Base-by-base conservation (phyloP, 1,140 invertebrate species). In the Sinonovacula constricta region DNA sequence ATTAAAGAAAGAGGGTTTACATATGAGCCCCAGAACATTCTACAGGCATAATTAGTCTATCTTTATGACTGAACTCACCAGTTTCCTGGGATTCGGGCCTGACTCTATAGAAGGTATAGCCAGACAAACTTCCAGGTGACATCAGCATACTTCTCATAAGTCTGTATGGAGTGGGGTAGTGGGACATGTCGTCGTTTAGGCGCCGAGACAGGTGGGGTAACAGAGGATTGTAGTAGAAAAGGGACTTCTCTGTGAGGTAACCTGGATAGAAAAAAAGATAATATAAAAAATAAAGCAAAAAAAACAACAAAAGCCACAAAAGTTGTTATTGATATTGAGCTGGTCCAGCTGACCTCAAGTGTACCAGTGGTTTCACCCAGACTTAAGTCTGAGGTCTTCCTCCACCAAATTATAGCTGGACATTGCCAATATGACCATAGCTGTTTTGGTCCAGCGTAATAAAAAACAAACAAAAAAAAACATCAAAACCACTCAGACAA, bases 101-200 rank as follows among this genome's bases (percentile, higher is more conserved):
- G 0, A 81, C 81, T 30, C 88, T 81, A 78, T 88, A 89, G 80
- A 91, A 91, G 2, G 87, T 87, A 81, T 89, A 91, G 18, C 89
- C 89, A 24, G 86, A 88, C 45, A 91, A 63, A 66, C 85, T 84
- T n/a, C 88, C 88, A 30, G 89, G 87, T 7, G 87, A 86, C 63
- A 87, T 82, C 36, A 91, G 74, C 90, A 90, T 90, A 56, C 86
- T 89, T 31, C 85, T 78, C 84, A 91, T 86, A 12, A 91, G 85
- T 68, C 88, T 84, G 79, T 91, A 91, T 0, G 91, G 90, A 10
- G 85, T 78, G 0, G 91, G 91, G 65, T 86, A 85, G 62, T 87
- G 84, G 30, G 90, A 91, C 69, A 91, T 79, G 78, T 91, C 90
- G 34, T 90, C 89, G 45, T 88, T 82, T 22, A 91, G 81, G n/a